Evolutionary conservation across 1,140 invertebrate genomes (phyloP).

Genomic region (Holotrichia oblita): DNA sequence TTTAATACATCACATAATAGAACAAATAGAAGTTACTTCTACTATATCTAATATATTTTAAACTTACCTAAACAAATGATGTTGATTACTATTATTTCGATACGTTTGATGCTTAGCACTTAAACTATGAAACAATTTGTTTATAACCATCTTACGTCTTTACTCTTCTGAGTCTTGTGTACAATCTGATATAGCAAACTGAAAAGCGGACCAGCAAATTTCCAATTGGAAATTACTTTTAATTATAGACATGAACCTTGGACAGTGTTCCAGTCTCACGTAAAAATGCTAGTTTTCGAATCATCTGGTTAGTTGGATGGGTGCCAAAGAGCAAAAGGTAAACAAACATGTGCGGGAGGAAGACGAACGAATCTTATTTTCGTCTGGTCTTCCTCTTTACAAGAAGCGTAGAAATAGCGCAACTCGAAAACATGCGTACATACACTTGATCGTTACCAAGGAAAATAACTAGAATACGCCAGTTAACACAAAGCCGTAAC

Average conservation of each 20-base stretch:
- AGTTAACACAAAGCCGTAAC: background rate
- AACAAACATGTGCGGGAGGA: slow-evolving; percentile 23
- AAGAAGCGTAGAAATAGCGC: slow-evolving; percentile 10
- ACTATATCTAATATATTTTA: background rate
- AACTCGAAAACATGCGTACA: background rate
- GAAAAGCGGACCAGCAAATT: slow-evolving; percentile 17
- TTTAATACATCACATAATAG: background rate
- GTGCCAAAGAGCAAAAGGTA: slow-evolving; percentile 35
- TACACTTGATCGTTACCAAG: background rate
- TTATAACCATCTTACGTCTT: slow-evolving; percentile 27
- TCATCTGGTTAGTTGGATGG: slow-evolving; percentile 34
- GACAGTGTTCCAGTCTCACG: slow-evolving; percentile 8
- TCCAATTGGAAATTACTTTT: slow-evolving; percentile 29
- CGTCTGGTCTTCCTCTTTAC: slow-evolving; percentile 8
- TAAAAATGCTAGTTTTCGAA: slow-evolving; percentile 30
- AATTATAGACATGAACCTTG: slow-evolving; percentile 36
- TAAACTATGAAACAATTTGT: slow-evolving; percentile 18
- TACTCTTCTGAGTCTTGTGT: slow-evolving; percentile 6
- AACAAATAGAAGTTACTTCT: too few species aligned
- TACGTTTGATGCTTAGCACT: background rate
- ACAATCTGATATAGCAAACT: background rate
- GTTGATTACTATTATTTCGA: slow-evolving; percentile 3
- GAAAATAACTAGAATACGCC: background rate
- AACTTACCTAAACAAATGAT: slow-evolving; percentile 34
- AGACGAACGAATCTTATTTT: slow-evolving; percentile 23